Percentiles rank a stretch among this genome's conserved stretches.
Conservation (phyloP, 2,113 vertebrate species). For the Odontesthes bonariensis region DNA sequence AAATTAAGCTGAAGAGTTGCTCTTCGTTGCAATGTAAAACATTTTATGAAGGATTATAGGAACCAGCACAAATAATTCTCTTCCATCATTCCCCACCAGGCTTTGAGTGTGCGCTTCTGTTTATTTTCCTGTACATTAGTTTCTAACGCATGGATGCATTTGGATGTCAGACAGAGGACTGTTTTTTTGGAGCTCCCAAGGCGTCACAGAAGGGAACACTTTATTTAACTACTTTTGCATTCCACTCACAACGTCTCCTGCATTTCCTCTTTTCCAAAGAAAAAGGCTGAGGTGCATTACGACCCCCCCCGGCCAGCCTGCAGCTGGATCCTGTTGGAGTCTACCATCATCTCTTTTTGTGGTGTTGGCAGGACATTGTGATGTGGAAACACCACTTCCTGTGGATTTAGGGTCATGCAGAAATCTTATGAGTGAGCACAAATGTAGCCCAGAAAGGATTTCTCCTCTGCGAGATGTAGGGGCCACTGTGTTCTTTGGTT, state of each 20-base stretch:
- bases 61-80: constrained; percentile 25
- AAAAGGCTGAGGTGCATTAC: too few relatives aligned
- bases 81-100: background rate
- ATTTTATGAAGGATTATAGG: background rate
- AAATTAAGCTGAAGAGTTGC: background rate
- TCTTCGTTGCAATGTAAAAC: constrained; percentile 15
- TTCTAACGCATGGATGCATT: constrained; percentile 18
- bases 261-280: background rate
- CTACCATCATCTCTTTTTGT: too few relatives aligned
- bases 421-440: background rate
- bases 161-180: constrained; percentile 5
- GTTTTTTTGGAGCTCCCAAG: background rate
- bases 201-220: background rate
- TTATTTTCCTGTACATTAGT: constrained; percentile 1
- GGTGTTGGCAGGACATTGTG: too few relatives aligned
- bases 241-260: background rate
- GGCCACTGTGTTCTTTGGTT: background rate
- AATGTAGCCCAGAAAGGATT: background rate
- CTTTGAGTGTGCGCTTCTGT: constrained; percentile 8
- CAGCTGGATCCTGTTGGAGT: too few relatives aligned
- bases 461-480: background rate
- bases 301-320: too few relatives aligned
- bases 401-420: background rate
- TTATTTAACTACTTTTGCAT: background rate
- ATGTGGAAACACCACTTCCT: too few relatives aligned